Conservation (phyloP, 92 coral and sea anemone species). For the Porites evermanni region DNA sequence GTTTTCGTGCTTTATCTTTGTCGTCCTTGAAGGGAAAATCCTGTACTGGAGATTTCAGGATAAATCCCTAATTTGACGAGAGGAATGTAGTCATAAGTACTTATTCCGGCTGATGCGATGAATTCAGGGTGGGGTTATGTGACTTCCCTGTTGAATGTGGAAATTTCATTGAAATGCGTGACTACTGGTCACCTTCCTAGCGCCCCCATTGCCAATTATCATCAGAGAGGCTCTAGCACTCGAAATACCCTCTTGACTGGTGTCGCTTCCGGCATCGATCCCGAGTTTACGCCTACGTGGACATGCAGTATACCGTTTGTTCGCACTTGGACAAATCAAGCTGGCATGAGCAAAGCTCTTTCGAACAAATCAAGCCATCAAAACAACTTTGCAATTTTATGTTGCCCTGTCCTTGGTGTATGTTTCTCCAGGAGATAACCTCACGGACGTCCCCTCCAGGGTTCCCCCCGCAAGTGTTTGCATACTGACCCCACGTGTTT, state of each 20-base stretch:
- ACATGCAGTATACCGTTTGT: too few relatives aligned
- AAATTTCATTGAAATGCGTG: conserved; percentile 44
- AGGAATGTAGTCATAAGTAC: not conserved
- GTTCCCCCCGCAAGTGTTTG: conserved; percentile 52
- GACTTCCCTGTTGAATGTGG: conserved; percentile 11
- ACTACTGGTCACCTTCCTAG: conserved; percentile 51
- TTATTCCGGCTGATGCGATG: conserved; percentile 55
- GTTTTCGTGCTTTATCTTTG: too few relatives aligned
- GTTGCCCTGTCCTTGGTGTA: conserved; percentile 50
- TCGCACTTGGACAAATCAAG: conserved; percentile 65
- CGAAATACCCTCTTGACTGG: too few relatives aligned
- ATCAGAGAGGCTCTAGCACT: conserved; percentile 70
- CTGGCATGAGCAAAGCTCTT: conserved; percentile 65
- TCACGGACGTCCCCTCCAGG: conserved; percentile 56
- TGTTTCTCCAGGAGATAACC: conserved; percentile 56
- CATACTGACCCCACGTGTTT: conserved; percentile 17
- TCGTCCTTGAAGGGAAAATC: too few relatives aligned
- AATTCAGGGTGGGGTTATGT: conserved; percentile 71
- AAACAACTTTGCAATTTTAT: conserved; percentile 30
- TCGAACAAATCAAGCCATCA: conserved; percentile 5
- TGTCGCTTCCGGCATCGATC: too few relatives aligned
- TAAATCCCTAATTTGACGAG: too few relatives aligned
- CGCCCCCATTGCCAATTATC: conserved; percentile 44
- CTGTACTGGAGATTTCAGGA: too few relatives aligned
- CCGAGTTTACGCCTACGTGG: too few relatives aligned